Evolutionary conservation across 2,888 invertebrate genomes (phyloP), one percentile per base, ranked within the genome.

Genomic region (Phalera bucephala): DNA sequence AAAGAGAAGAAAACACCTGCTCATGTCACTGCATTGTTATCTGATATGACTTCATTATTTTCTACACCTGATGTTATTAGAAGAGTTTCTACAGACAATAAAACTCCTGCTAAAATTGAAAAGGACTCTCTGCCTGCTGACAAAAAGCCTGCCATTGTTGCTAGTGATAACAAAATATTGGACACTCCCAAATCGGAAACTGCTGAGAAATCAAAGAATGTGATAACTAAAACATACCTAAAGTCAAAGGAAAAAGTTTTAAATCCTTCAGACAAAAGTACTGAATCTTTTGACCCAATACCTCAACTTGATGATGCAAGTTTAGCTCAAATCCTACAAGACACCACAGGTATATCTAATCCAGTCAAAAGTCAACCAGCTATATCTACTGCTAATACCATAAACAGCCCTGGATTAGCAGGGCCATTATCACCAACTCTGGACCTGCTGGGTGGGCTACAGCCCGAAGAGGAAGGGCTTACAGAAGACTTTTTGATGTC

Each of bases 41-140:
- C 89, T 20, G 92, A 93, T 64, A 93, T 93, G 90, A 91, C 95
- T 39, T 93, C 94, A 21, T 76, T 95, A 39, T 95, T 95, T 72
- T 95, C 95, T 3, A 93, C 94, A 25, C 95, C 95, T 11, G 95
- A 95, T 85, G 94, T 95, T 34, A 94, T 95, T 39, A 89, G 94
- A 57, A 89, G 94, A 57, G 93, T 94, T 9, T 91, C 91, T 34
- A 86, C 90, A 26, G 91, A 90, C 35, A 74, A 68, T 27, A 91
- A 91, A 62, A 50, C 70, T 12, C 71, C 90, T 51, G 79, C 79
- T 3, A 91, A 91, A 65, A 59, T 81, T 51, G 91, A 90, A 1
- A 91, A 91, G 68, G 91, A 92, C 14, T 11, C 59, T 28, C 7
- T 51, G 10, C 35, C 41, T 4, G 36, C 25, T 43, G 75, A 70